These are phyloP conservation scores for Echinops telfairi DNA, from an alignment of 2,113 vertebrate genomes.

Conservation along the genomic window DNA sequence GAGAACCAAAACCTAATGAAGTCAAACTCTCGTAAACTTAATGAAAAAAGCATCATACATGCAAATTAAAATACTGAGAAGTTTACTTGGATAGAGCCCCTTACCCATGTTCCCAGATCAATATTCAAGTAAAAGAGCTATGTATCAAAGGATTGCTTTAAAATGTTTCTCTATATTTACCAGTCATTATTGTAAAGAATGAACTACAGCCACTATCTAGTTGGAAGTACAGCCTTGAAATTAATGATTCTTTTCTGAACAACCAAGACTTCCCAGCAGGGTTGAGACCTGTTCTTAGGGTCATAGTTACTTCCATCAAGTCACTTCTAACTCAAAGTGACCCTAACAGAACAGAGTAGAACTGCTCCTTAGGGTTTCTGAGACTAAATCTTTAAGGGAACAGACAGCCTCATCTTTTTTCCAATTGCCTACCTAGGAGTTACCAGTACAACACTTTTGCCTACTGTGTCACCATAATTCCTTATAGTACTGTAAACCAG, in stretches of 20 bases:
- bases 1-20: constrained; percentile 57
- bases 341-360: too few relatives aligned
- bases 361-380: too few relatives aligned
- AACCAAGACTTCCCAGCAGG: neutral
- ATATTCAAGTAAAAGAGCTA: neutral
- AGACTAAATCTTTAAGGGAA: too few relatives aligned
- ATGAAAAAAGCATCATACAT: neutral
- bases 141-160: constrained; percentile 2
- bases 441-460: too few relatives aligned
- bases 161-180: constrained; percentile 28
- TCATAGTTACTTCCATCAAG: too few relatives aligned
- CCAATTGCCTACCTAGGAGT: too few relatives aligned
- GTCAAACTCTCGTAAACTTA: constrained; percentile 49
- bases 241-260: neutral
- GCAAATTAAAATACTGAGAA: constrained; percentile 38
- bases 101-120: constrained; percentile 33
- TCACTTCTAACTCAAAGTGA: too few relatives aligned
- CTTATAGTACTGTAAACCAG: too few relatives aligned
- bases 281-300: neutral
- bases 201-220: neutral
- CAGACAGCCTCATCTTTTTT: too few relatives aligned
- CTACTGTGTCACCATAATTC: too few relatives aligned
- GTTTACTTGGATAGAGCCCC: neutral
- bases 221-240: neutral
- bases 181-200: constrained; percentile 1